Conservation (phyloP, 92 coral and sea anemone species). For the Bergia puertoricense region DNA sequence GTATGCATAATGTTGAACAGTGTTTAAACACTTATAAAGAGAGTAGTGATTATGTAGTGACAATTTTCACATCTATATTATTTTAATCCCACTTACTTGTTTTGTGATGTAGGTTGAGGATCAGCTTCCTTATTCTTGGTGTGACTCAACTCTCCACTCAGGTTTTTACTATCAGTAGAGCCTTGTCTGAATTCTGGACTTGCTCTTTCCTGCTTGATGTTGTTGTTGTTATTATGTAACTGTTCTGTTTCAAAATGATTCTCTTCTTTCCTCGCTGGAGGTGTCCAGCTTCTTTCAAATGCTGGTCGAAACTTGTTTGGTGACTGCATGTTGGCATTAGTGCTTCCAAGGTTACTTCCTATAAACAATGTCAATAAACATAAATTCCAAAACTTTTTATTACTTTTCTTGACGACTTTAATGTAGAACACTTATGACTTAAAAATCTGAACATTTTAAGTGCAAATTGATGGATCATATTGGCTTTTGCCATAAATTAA, state of each 20-base stretch:
- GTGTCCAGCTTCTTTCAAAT: conserved; percentile 54
- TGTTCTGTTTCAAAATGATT: conserved; percentile 4
- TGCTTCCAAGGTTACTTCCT: conserved; percentile 63
- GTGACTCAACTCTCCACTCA: neutral
- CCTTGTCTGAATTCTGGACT: conserved; percentile 30
- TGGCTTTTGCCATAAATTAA: too few species aligned
- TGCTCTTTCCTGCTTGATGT: neutral
- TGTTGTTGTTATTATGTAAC: conserved; percentile 9
- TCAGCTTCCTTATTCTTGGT: neutral
- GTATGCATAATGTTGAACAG: too few species aligned
- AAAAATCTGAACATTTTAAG: too few species aligned
- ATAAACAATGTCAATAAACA: neutral
- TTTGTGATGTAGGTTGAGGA: conserved; percentile 3
- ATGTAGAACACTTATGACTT: too few species aligned
- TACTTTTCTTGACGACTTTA: too few species aligned
- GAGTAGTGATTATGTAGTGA: too few species aligned
- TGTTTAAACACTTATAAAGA: too few species aligned
- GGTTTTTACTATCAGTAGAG: conserved; percentile 42
- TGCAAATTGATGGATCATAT: too few species aligned
- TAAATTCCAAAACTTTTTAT: too few species aligned
- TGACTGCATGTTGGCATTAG: conserved; percentile 23
- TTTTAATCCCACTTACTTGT: conserved; percentile 28
- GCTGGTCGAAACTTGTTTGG: conserved; percentile 68
- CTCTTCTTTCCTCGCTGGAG: conserved; percentile 32
- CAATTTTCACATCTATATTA: too few species aligned